These are phyloP conservation scores for Pandemis cinnamomeana DNA, from an alignment of 2,888 invertebrate species.

Conservation along the genomic window DNA sequence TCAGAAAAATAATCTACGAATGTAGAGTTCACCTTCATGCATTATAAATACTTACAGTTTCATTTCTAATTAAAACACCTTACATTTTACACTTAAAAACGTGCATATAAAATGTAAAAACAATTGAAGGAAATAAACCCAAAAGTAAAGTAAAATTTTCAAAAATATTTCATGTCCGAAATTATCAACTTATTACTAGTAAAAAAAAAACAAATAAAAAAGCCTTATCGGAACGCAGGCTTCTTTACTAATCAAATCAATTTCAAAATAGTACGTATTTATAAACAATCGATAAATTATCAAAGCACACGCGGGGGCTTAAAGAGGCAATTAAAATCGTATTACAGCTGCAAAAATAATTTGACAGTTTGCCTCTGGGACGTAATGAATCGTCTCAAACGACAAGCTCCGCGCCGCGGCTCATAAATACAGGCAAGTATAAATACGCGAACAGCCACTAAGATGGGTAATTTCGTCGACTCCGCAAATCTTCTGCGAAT, in stretches of 20 bases:
- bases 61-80: too few species aligned
- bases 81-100: too few species aligned
- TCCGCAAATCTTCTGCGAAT: conserved; percentile 62
- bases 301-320: neutral
- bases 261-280: neutral
- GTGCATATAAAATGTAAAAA: too few species aligned
- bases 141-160: too few species aligned
- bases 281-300: neutral
- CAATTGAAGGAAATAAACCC: too few species aligned
- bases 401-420: neutral
- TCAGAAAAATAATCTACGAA: neutral
- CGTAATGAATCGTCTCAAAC: conserved; percentile 28
- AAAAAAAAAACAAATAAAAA: neutral
- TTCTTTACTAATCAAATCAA: neutral
- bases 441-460: conserved; percentile 43
- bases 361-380: conserved; percentile 8
- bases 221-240: neutral
- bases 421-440: conserved; percentile 28
- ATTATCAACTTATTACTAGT: too few species aligned
- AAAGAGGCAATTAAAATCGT: conserved; percentile 31
- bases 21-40: neutral
- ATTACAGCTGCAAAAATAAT: conserved; percentile 30
- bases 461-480: conserved; percentile 54
- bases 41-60: too few species aligned
- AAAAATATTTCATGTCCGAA: too few species aligned